phyloP scores from a whole-genome alignment of 2,888 invertebrate species.

The Allygus modestus region DNA sequence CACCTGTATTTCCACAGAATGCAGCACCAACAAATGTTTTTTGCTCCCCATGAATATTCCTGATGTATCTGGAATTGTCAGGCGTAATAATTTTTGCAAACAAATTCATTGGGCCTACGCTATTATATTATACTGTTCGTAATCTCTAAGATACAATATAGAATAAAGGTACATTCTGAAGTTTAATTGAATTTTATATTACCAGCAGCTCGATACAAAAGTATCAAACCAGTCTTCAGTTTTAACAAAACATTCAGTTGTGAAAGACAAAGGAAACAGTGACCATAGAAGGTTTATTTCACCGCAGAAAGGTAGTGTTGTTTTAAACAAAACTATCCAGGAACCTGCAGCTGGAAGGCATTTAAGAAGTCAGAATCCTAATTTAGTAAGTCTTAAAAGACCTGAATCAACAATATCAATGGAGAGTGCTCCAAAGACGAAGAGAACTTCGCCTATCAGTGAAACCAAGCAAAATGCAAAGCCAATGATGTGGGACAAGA shows the following conservation, averaged over 20 bases:
- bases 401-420: background rate
- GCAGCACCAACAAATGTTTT: no score
- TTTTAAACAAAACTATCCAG: background rate
- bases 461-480: background rate
- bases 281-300: slow-evolving; percentile 2
- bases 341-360: background rate
- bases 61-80: no score
- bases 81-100: no score
- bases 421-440: background rate
- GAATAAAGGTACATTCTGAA: no score
- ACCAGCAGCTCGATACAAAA: background rate
- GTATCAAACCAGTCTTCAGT: background rate
- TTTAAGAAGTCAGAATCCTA: background rate
- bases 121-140: no score
- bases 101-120: no score
- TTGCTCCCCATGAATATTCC: no score
- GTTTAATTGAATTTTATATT: background rate
- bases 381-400: background rate
- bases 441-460: background rate
- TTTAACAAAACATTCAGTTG: background rate
- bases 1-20: no score
- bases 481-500: background rate
- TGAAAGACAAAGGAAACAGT: slow-evolving; percentile 11
- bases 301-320: background rate
- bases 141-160: no score